Evolutionary conservation across 2,113 vertebrate species (phyloP), one percentile per base, ranked within the genome.

Genomic region (Hippocampus abdominalis): DNA sequence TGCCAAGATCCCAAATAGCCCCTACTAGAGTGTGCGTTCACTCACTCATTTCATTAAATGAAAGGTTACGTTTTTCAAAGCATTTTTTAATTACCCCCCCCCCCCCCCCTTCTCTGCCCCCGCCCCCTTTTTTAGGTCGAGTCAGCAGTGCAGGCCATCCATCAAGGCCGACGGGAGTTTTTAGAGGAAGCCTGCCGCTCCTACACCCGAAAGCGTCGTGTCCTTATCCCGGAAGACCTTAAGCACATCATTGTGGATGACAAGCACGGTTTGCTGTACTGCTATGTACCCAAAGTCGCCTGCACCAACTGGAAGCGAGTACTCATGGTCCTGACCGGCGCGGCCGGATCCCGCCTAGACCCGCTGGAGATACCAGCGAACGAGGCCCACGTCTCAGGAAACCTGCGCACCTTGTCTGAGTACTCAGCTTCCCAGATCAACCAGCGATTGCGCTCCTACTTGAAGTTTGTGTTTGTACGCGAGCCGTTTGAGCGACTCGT

Each of bases 291-390:
- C 77, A 97, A 97, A 81, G 96, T 95, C 82, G 96, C 96, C 66
- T 96, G 96, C 86, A 97, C 95, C 81, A 97, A 96, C 91, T 98
- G 96, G 96, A 97, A 98, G 88, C 89, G 96, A 1, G 94, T 96
- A 48, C 92, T 98, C 86, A 95, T 97, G 93, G 94, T 95, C 15
- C 90, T 97, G 81, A 95, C 94, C 0, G 93, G 94, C 0, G 91
- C 86, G 0, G 86, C 92, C 0, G 92, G 93, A n/a, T 88, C 90
- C 56, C 89, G 81, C 61, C 85, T 25, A 7, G 93, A 96, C 77
- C 95, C 96, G 0, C 77, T 92, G 51, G 85, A 89, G 0, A 97
- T 98, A 80, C 95, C 96, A 0, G 95, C 96, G 68, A 92, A 93
- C 0, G 94, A 96, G 87, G 96, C 94, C 27, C 96, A 97, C 0